Conservation (phyloP, 2,888 invertebrate species). For the Heliconius aoede region DNA sequence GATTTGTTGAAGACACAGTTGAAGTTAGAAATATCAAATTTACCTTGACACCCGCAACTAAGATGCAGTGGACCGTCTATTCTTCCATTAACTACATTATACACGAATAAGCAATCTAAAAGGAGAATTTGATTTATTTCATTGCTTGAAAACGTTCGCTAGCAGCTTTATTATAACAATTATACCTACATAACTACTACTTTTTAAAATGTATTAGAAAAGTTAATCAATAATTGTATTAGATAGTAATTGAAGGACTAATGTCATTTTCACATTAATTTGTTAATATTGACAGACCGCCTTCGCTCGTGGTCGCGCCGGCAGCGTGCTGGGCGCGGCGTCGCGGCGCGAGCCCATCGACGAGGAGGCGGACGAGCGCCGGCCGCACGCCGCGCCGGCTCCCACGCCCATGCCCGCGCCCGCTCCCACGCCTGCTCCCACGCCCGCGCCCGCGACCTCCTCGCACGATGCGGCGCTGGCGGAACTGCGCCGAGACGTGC, state of each 20-base stretch:
- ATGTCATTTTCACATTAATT: not conserved
- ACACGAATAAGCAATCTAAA: too few relatives aligned
- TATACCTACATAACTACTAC: too few relatives aligned
- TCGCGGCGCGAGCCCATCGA: slow-evolving; percentile 91
- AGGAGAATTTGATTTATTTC: too few relatives aligned
- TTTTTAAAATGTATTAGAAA: not conserved
- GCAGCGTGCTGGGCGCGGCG: slow-evolving; percentile 71
- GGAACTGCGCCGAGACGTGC: slow-evolving; percentile 74
- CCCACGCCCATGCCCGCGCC: slow-evolving; percentile 58
- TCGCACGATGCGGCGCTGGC: slow-evolving; percentile 83
- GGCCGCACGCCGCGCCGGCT: slow-evolving; percentile 58
- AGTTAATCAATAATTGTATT: not conserved
- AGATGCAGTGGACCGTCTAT: too few relatives aligned
- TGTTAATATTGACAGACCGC: slow-evolving; percentile 59
- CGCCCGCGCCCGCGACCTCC: slow-evolving; percentile 53
- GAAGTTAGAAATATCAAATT: too few relatives aligned
- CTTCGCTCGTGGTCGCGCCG: slow-evolving; percentile 68
- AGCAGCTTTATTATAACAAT: too few relatives aligned
- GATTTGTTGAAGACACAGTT: too few relatives aligned
- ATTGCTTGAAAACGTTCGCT: too few relatives aligned
- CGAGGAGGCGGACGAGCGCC: slow-evolving; percentile 88
- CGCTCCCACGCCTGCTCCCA: slow-evolving; percentile 56
- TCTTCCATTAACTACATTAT: too few relatives aligned
- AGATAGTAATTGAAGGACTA: not conserved
- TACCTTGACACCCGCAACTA: too few relatives aligned